phyloP scores from a whole-genome alignment of 2,888 invertebrate species.

The Corythucha ciliata region DNA sequence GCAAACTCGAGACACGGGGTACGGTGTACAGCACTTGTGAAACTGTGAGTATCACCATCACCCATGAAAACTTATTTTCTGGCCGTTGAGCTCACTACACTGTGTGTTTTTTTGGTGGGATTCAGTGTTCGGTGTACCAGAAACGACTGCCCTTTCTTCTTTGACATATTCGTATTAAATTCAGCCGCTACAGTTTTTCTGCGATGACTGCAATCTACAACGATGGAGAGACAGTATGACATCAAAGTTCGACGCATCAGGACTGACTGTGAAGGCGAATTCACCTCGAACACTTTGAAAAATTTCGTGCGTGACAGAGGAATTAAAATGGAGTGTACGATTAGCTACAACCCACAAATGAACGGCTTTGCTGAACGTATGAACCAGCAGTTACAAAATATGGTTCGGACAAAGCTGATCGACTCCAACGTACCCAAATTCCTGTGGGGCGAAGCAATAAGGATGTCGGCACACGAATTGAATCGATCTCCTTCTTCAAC shows the following conservation, averaged over 20 bases:
- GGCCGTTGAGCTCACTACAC: no score
- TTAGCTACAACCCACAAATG: background rate
- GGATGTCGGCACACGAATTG: constrained; percentile 31
- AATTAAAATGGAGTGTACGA: background rate
- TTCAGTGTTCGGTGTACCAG: no score
- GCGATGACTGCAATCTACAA: no score
- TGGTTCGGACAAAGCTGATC: constrained; percentile 34
- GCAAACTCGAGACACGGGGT: no score
- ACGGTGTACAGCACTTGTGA: no score
- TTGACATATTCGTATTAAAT: no score
- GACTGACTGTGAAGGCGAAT: constrained; percentile 19
- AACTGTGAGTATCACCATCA: no score
- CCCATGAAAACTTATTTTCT: no score
- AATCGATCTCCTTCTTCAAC: constrained; percentile 31
- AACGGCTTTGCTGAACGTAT: constrained; percentile 22
- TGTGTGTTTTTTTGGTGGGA: no score
- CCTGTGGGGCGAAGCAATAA: constrained; percentile 34
- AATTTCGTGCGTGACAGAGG: background rate
- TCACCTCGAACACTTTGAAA: background rate
- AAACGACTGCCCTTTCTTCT: no score
- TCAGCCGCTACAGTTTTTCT: no score
- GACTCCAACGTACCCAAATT: constrained; percentile 32
- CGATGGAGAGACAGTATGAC: constrained; percentile 35
- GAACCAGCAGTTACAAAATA: constrained; percentile 36
- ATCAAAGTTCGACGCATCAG: constrained; percentile 32